Evolutionary conservation across 2,888 invertebrate genomes (phyloP), one percentile per base, ranked within the genome.

Genomic region (Luperina testacea): DNA sequence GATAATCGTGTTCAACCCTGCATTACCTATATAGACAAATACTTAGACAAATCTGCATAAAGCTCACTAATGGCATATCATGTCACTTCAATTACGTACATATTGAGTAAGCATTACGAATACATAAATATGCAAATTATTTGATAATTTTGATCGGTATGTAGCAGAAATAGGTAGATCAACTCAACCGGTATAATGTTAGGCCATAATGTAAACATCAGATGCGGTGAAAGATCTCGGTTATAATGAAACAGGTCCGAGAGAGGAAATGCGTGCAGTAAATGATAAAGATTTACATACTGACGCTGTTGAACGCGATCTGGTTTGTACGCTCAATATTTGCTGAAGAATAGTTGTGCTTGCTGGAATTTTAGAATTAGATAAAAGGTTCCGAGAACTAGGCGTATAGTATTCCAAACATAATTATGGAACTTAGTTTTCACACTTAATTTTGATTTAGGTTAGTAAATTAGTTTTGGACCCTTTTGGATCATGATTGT

Each of bases 241-340:
- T 85, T 88, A 83, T 88, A 89, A 87, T 84, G 84, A 88, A 93
- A 93, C 92, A 83, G 89, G 92, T 92, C 83, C 90, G 80, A 59
- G 83, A 88, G 88, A 94, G 95, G 95, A 95, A 95, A 93, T 93
- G 94, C 94, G 94, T 95, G 94, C 94, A 93, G 94, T 89, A 93
- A 94, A 94, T 94, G 92, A 95, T 93, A 92, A 93, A 94, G 93
- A 94, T 94, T 94, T 93, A 92, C 93, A 91, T 93, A 93, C 91
- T 91, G 90, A 90, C 91, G 90, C 91, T 92, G 72, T 81, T 88
- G 83, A 88, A 89, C 88, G 87, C 74, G 70, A 90, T 91, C 90
- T 90, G 89, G 89, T 90, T 91, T 85, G 80, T 83, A 82, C 82
- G 83, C 78, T 85, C 68, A 78, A 83, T 83, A 79, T 88, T 88